Conservation (phyloP, 2,797 vertebrate genomes). For the Lophotriccus pileatus region DNA sequence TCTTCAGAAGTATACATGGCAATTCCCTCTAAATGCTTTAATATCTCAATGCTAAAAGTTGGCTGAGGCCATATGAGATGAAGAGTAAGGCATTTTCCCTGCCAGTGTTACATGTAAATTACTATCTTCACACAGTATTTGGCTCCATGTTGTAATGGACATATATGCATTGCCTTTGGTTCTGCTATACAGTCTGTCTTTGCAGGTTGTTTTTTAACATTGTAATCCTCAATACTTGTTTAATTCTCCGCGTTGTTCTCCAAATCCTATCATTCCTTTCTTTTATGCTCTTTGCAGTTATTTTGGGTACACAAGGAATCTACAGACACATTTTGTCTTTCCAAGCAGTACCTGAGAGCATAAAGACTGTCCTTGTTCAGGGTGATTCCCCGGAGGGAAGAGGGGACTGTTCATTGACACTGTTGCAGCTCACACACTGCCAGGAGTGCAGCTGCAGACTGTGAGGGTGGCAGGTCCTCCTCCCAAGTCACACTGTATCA, state of each 20-base stretch:
- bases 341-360: not conserved
- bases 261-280: not conserved
- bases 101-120: not conserved
- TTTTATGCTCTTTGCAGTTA: not conserved
- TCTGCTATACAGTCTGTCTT: not conserved
- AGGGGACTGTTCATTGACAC: not conserved
- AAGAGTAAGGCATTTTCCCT: not conserved
- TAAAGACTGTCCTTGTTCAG: slow-evolving; percentile 11
- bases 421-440: not conserved
- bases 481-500: not conserved
- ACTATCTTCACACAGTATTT: not conserved
- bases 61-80: not conserved
- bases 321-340: not conserved
- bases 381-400: not conserved
- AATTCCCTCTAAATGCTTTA: not conserved
- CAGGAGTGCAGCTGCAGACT: not conserved
- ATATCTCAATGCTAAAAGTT: not conserved
- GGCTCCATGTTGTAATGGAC: not conserved
- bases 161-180: not conserved
- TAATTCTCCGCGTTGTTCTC: not conserved
- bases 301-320: not conserved
- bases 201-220: not conserved
- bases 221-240: not conserved
- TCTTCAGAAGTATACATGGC: not conserved
- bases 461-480: not conserved